Base-by-base conservation (phyloP, 2,113 vertebrate species). In the Tragulus kanchil region DNA sequence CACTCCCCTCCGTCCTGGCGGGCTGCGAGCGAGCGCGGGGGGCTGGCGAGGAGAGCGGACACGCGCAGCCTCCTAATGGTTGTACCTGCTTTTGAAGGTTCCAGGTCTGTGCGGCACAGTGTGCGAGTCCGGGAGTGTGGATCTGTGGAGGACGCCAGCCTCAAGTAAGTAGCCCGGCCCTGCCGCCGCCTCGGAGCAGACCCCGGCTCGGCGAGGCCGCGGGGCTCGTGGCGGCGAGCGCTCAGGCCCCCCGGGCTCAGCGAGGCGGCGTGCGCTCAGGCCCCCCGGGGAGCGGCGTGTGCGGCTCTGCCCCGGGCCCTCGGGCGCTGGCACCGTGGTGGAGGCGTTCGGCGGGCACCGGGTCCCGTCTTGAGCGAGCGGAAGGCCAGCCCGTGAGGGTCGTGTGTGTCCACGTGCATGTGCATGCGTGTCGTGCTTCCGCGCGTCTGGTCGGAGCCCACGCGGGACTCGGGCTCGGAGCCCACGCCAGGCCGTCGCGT, bases 111-210 rank as follows among this genome's bases (percentile, higher is more conserved):
- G 5, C 69, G 42, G 64, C 81, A 82, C 96, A 95, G 88, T 85
- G 88, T 36, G 82, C 7, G 64, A 58, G 5, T 62, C 67, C 75
- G 36, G 36, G 86, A 75, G 87, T 94, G 91, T 0, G 92, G 79
- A 31, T 95, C 95, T 89, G 4, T 65, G 95, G 81, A 89, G 96
- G 71, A 58, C 31, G 77, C 82, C 85, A 61, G 64, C 83, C 87
- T 48, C 73, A 93, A 94, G 81, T 85, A 77, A 93, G 26, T 81
- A 58, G 1, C 97, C 97, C 97, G 73, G 96, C 54, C 97, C 69
- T 84, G 28, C 28, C 85, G n/a, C 28, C 83, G 77, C 50, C 77
- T n/a, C 1, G 50, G 75, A 73, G 50, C 75, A 78, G 75, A 50
- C n/a, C 71, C 16, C 42, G 21, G 95, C 14, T 42, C 12, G 54